Conservation (phyloP, 2,797 vertebrate genomes). For the Pantherophis vulpinus region DNA sequence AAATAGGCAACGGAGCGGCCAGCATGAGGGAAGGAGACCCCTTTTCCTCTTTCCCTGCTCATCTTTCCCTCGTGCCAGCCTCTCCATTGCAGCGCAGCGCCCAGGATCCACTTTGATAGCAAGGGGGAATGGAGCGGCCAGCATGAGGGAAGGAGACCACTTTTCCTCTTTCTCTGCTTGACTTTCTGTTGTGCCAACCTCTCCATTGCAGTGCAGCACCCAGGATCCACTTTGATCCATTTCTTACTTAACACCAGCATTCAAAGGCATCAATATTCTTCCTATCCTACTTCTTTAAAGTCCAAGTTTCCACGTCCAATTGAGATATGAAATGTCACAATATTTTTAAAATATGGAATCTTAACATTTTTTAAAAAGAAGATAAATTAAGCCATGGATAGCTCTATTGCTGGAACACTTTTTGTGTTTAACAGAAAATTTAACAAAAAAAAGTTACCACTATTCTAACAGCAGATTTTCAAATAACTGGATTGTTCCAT, state of each 20-base stretch:
- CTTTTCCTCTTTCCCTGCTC: too few species aligned
- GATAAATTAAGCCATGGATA: neutral
- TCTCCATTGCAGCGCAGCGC: too few species aligned
- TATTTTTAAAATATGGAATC: neutral
- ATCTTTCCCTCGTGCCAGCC: too few species aligned
- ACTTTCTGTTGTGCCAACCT: too few species aligned
- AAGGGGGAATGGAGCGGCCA: too few species aligned
- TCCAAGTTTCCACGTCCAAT: neutral
- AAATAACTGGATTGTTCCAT: neutral
- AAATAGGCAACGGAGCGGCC: too few species aligned
- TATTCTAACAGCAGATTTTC: neutral
- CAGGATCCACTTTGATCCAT: too few species aligned
- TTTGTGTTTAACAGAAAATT: neutral
- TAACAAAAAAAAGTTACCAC: neutral
- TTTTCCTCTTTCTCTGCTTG: too few species aligned
- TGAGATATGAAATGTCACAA: neutral
- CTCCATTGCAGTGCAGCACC: too few species aligned
- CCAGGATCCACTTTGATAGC: too few species aligned
- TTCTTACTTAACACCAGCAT: neutral
- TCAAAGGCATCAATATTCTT: neutral
- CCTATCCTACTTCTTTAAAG: neutral
- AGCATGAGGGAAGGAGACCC: too few species aligned
- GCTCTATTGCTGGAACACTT: neutral
- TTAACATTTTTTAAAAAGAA: neutral
- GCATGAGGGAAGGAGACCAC: too few species aligned